Evolutionary conservation across 1,140 invertebrate species (phyloP), one percentile per base, ranked within the genome.

Genomic region (Drosophila kikkawai): DNA sequence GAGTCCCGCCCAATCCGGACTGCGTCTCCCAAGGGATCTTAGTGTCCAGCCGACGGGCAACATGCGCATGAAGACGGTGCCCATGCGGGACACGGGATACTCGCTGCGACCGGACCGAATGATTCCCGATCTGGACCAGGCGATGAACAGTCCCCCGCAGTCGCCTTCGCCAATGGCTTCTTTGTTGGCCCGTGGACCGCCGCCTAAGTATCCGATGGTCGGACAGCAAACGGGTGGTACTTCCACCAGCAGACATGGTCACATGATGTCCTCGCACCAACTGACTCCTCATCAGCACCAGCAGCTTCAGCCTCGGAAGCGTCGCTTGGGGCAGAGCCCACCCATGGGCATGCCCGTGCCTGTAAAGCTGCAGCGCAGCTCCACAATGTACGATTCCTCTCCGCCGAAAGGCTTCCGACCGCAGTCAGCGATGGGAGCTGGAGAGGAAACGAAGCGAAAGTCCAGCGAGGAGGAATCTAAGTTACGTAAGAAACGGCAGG

Each of bases 1-100:
- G 9, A 44, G 37, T 36, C 4, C 26, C 8, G 22, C 19, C 45
- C 58, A 45, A 32, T 48, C 74, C 4, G 48, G 63, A 11, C 9
- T 82, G 44, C 79, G 82, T 2, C 60, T 87, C 1, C 65, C 86
- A 5, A 74, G 75, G 13, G 81, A 91, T 17, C 65, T 85, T 4
- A 78, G 69, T 42, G 47, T 80, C 15, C 88, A 88, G 56, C 66
- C 78, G 26, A 41, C 84, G 34, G 58, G 57, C 4, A 41, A 55
- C 4, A 50, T 77, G 79, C 73, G 84, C 0, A 64, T 91, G 15
- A 91, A 91, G 59, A 26, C 76, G 29, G 79, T 91, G 37, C 88
- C 88, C 6, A 75, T 88, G 36, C 48, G 88, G 4, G 84, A 91
- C 12, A 87, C 88, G 4, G 83, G 81, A 12, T 91, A 91, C 29